These are phyloP conservation scores for Columba guinea DNA, from an alignment of 2,797 vertebrate genomes.

Conservation along the genomic window DNA sequence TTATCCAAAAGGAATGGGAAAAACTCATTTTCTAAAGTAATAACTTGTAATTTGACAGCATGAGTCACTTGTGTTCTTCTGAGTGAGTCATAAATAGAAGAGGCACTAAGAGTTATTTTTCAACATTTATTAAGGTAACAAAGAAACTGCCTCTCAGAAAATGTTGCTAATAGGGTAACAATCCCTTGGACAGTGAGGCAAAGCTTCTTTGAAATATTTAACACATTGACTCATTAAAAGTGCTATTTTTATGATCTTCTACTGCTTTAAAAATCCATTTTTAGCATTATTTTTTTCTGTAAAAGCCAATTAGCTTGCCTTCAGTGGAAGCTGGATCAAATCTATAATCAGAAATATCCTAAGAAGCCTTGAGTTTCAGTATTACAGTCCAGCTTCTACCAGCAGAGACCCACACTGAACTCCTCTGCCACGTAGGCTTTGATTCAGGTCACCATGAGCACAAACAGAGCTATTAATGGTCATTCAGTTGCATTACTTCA, in stretches of 20 bases:
- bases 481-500: neutral
- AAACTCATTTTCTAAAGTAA: constrained; percentile 16
- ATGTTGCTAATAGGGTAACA: neutral
- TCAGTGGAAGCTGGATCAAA: neutral
- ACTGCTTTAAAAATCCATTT: neutral
- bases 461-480: neutral
- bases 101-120: constrained; percentile 40
- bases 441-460: neutral
- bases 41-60: constrained; percentile 46
- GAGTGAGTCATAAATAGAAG: constrained; percentile 53
- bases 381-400: neutral
- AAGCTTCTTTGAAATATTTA: neutral
- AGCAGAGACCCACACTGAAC: neutral
- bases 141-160: neutral
- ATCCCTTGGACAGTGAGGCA: neutral
- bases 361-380: neutral
- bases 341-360: neutral
- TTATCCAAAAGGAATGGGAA: constrained; percentile 12
- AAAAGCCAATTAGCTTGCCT: neutral
- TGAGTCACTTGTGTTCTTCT: constrained; percentile 55
- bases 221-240: neutral
- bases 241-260: neutral
- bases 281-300: neutral
- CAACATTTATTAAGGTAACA: neutral
- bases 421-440: neutral